These are phyloP conservation scores for Diachrysia chrysitis DNA, from an alignment of 2,888 invertebrate species.

Conservation along the genomic window DNA sequence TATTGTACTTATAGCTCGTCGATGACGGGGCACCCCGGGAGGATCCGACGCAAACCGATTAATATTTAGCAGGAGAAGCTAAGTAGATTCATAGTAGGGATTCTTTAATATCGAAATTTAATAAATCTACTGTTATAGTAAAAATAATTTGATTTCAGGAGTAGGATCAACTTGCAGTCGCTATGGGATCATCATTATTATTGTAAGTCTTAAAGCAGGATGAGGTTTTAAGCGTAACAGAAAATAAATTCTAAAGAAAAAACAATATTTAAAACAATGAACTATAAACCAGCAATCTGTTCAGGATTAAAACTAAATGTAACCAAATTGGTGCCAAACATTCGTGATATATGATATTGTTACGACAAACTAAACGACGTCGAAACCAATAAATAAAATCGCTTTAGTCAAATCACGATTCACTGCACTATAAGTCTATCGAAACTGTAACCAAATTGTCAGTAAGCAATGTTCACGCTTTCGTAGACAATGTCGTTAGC, in stretches of 20 bases:
- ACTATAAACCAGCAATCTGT: background rate
- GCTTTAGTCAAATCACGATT: background rate
- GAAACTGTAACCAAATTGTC: background rate
- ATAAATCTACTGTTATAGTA: background rate
- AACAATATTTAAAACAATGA: no score
- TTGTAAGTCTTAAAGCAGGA: no score
- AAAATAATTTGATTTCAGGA: background rate
- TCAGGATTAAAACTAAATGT: background rate
- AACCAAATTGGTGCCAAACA: background rate
- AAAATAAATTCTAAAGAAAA: no score
- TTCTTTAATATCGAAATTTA: background rate
- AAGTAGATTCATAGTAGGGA: background rate
- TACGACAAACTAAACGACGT: background rate
- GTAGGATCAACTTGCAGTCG: background rate
- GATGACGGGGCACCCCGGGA: background rate
- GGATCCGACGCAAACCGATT: background rate
- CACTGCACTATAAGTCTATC: background rate
- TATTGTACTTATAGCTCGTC: background rate
- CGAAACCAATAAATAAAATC: background rate
- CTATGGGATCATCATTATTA: background rate
- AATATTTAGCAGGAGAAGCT: background rate
- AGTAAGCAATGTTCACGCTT: background rate
- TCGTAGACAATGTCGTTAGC: background rate
- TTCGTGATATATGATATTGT: constrained; percentile 1
- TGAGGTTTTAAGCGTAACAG: no score